Evolutionary conservation across 1,140 invertebrate genomes (phyloP), one percentile per base, ranked within the genome.

Genomic region (Drosophila suzukii): DNA sequence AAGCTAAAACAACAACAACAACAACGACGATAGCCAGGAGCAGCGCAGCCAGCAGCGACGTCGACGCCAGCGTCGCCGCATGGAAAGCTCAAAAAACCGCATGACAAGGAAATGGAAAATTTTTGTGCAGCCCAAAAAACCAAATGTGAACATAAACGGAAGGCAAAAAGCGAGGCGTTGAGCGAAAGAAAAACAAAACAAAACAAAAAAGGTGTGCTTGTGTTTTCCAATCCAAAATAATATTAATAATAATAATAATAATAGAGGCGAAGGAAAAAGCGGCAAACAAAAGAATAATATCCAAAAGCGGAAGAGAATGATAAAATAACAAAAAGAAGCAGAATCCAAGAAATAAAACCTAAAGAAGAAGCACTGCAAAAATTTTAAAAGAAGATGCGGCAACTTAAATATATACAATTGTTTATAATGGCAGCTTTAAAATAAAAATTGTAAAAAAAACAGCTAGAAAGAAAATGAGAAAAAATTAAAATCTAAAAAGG

Each of bases 51-150:
- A 55, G 70, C 70, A 58, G 58, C 55, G 74, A 67, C 72, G 61
- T 49, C 54, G 55, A 51, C 49, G 61, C 50, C 61, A 76, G 72
- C 61, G 73, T 75, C 53, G 72, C 49, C 54, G 75, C 74, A 71
- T 61, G 61, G 75, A 58, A 55, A 78, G 57, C 46, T 53, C 75
- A 67, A 62, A 71, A 77, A 72, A 62, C 75, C 73, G 75, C 75
- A 78, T 78, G 65, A 78, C 75, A 77, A 78, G 75, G 55, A 70
- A 66, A 76, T 66, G 30, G 53, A 75, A 55, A 75, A 76, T 71
- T 71, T 67, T 57, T 57, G 53, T 71, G 55, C 66, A 71, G 54
- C 53, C 27, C 66, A 49, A 39, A 66, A 58, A 41, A 61, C 41
- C 44, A 76, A 76, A 77, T 54, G 55, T 51, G 44, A 46, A 75